Conservation (phyloP, 2,113 vertebrate genomes). For the mouse (Mus musculus) region DNA sequence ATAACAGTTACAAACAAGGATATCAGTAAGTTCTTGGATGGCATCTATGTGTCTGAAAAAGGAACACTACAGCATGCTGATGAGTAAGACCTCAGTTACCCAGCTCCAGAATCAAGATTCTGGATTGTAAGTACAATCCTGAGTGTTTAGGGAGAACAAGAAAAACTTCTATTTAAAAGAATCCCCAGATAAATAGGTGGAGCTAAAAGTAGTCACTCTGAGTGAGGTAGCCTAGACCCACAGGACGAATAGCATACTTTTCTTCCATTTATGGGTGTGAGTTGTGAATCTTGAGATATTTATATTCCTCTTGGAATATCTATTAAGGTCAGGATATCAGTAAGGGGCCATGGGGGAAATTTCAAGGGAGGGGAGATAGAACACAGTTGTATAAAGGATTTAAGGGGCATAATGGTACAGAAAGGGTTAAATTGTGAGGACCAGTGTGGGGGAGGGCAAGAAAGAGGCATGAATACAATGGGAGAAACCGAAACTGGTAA, state of each 20-base stretch:
- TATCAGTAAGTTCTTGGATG: not conserved
- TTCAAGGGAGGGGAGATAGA: not conserved
- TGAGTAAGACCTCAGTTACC: not conserved
- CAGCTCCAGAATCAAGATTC: not conserved
- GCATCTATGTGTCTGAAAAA: not conserved
- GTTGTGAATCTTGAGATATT: not conserved
- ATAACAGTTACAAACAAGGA: constrained; percentile 10
- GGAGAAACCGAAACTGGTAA: not conserved
- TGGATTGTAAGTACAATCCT: not conserved
- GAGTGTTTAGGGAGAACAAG: not conserved
- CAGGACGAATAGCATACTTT: not conserved
- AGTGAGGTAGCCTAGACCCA: not conserved
- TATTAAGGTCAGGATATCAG: not conserved
- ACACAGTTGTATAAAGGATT: not conserved
- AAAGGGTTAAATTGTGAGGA: not conserved
- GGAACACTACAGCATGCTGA: not conserved
- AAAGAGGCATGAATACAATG: not conserved
- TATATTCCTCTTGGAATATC: not conserved
- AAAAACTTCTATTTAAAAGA: not conserved
- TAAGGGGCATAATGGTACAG: no score
- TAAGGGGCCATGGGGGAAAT: not conserved
- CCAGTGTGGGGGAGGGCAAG: rapidly evolving
- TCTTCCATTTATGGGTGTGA: not conserved
- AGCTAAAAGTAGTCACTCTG: not conserved
- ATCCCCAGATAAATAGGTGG: not conserved